phyloP scores from a whole-genome alignment of 2,113 vertebrate species.

The Archilochus colubris region DNA sequence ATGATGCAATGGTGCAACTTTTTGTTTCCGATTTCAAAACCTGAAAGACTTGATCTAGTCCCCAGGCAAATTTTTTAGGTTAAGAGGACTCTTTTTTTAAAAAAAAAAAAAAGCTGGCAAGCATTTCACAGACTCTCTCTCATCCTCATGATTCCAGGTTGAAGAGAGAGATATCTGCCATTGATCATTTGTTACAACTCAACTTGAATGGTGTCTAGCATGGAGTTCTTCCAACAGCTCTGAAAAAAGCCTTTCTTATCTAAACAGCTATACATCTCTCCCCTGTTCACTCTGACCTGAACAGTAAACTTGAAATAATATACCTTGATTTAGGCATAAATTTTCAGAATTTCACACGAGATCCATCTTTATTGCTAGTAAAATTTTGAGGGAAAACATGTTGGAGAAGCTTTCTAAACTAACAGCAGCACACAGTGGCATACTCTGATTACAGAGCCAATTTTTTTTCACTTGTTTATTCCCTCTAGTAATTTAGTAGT shows the following conservation, averaged over 20 bases:
- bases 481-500: background rate
- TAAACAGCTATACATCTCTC: background rate
- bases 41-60: background rate
- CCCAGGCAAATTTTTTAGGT: background rate
- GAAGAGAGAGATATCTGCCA: background rate
- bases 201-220: background rate
- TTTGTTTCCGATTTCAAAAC: background rate
- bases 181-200: background rate
- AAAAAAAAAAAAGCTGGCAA: background rate
- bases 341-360: background rate
- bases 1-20: background rate
- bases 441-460: background rate
- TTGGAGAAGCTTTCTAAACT: background rate
- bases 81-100: background rate
- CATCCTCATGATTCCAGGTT: background rate
- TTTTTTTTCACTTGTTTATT: background rate
- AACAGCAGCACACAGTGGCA: background rate
- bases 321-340: background rate
- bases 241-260: background rate
- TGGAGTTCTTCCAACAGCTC: background rate
- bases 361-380: background rate
- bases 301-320: background rate
- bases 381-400: background rate
- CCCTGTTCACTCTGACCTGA: background rate
- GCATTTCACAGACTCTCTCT: background rate